These are phyloP conservation scores for Drosophila pseudoobscura DNA, from an alignment of 1,140 invertebrate genomes.

Conservation along the genomic window DNA sequence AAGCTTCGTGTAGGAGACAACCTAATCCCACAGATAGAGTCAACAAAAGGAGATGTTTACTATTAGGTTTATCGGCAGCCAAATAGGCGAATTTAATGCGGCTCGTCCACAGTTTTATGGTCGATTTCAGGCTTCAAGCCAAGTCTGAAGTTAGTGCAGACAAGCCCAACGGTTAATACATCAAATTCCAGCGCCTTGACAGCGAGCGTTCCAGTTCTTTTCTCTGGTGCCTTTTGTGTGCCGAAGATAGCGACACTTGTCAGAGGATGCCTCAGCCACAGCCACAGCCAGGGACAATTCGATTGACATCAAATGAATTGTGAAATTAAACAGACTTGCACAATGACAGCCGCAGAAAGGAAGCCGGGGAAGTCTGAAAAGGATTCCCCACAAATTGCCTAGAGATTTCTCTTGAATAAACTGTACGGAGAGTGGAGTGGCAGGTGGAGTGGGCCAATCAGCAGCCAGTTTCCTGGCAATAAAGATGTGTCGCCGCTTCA, in stretches of 20 bases:
- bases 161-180: constrained; percentile 65
- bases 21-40: constrained; percentile 47
- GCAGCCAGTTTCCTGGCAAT: constrained; percentile 47
- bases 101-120: constrained; percentile 40
- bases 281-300: constrained; percentile 57
- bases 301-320: constrained; percentile 81
- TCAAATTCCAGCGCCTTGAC: constrained; percentile 73
- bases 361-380: constrained; percentile 34
- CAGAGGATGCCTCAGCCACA: neutral
- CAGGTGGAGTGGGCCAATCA: neutral
- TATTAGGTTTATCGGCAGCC: constrained; percentile 61
- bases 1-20: constrained; percentile 40
- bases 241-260: constrained; percentile 45
- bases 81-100: constrained; percentile 49
- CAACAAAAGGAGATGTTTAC: constrained; percentile 43
- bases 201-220: constrained; percentile 44
- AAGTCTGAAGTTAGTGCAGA: constrained; percentile 18
- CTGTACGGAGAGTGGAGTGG: constrained; percentile 1
- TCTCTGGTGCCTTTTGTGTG: constrained; percentile 22
- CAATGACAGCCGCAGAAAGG: constrained; percentile 59
- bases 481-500: constrained; percentile 57
- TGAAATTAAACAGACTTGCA: constrained; percentile 73
- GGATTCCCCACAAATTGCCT: constrained; percentile 64
- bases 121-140: constrained; percentile 32
- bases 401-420: constrained; percentile 52